phyloP scores from a whole-genome alignment of 30 jellyfish, hydroid and myxozoan genomes.

The Aurelia sp. region DNA sequence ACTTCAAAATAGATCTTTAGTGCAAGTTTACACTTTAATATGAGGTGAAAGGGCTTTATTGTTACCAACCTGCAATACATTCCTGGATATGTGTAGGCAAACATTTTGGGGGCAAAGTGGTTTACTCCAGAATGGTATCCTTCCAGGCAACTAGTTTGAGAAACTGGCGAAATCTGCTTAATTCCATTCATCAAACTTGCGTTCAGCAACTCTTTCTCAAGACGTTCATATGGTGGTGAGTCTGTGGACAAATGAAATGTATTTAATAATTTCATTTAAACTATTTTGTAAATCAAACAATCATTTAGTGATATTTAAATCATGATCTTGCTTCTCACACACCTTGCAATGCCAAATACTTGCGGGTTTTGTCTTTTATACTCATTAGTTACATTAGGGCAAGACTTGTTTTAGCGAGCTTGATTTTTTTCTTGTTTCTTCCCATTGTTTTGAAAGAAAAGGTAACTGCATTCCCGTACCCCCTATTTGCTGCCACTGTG shows the following conservation, averaged over 20 bases:
- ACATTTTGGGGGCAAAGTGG: conserved; percentile 61
- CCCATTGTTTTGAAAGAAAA: conserved; percentile 1
- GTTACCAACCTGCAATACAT: conserved; percentile 62
- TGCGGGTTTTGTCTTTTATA: conserved; percentile 5
- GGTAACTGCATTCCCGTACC: conserved; percentile 21
- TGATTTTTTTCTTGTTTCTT: neutral
- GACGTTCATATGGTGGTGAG: conserved; percentile 13
- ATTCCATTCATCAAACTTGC: conserved; percentile 32
- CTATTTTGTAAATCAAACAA: neutral
- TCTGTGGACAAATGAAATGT: neutral
- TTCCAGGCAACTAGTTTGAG: conserved; percentile 52
- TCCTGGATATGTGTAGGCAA: conserved; percentile 57
- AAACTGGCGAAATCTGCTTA: conserved; percentile 48
- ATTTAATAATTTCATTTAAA: neutral
- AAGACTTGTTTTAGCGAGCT: conserved; percentile 5
- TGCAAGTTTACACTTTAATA: conserved; percentile 1
- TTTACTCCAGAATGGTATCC: conserved; percentile 45
- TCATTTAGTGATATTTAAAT: neutral
- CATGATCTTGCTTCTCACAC: conserved; percentile 14
- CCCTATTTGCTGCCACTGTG: neutral
- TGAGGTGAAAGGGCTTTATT: neutral
- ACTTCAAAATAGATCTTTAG: conserved; percentile 9
- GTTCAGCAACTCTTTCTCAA: conserved; percentile 32
- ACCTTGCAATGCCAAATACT: conserved; percentile 5
- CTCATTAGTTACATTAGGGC: neutral